These are phyloP conservation scores for Poecilia gillii DNA, from an alignment of 2,797 vertebrate genomes.

Conservation along the genomic window DNA sequence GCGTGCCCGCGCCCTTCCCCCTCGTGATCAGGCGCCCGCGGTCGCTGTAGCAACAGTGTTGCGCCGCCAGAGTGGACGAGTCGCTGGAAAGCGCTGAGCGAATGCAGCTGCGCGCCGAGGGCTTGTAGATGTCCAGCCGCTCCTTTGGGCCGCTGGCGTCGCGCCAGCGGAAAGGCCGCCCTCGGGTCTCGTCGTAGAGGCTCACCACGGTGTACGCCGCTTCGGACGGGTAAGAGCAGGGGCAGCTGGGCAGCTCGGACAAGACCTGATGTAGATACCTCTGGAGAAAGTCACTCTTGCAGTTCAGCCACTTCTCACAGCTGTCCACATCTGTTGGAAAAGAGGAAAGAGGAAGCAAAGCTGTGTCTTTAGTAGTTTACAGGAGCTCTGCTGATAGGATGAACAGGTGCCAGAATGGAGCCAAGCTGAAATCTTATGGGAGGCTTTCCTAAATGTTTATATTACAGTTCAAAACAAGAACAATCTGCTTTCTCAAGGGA, in stretches of 20 bases:
- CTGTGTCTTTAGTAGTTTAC: neutral
- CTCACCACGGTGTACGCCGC: slow-evolving; percentile 83
- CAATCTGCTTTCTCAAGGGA: neutral
- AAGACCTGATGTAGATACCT: slow-evolving; percentile 88
- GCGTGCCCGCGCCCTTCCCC: slow-evolving; percentile 89
- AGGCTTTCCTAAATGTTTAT: neutral
- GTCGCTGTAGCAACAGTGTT: slow-evolving; percentile 92
- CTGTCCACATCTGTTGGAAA: slow-evolving; percentile 86
- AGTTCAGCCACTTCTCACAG: slow-evolving; percentile 95
- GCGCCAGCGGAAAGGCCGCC: slow-evolving; percentile 87
- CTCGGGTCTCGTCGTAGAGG: slow-evolving; percentile 81
- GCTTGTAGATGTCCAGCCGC: slow-evolving; percentile 91
- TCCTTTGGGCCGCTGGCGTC: slow-evolving; percentile 89
- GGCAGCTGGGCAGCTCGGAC: slow-evolving; percentile 90
- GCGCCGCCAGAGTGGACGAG: slow-evolving; percentile 87
- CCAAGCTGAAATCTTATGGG: neutral
- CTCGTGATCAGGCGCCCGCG: slow-evolving; percentile 87
- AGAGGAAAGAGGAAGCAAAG: slow-evolving; percentile 14
- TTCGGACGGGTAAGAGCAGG: slow-evolving; percentile 87
- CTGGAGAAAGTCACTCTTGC: slow-evolving; percentile 93
- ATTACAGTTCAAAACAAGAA: neutral
- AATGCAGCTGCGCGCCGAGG: slow-evolving; percentile 88
- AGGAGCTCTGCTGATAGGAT: neutral
- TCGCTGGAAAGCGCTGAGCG: slow-evolving; percentile 87
- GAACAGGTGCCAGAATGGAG: neutral